Evolutionary conservation across 2,113 vertebrate species (phyloP).

Genomic region (Chamaea fasciata): DNA sequence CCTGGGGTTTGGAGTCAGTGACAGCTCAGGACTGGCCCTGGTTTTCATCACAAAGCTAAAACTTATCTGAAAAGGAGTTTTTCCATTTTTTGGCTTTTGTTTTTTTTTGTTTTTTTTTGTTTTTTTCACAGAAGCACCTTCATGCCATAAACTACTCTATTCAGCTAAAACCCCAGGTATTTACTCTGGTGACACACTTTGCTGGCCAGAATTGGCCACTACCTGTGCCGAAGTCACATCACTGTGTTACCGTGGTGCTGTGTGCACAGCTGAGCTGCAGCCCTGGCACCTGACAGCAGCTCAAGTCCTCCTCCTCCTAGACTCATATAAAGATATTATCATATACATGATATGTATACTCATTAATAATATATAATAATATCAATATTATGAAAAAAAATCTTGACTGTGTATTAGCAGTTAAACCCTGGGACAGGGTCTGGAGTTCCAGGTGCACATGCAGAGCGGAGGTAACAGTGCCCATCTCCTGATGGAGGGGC

Average conservation of each 20-base stretch:
- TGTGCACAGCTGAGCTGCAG: not conserved
- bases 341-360: not conserved
- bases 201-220: rapidly evolving
- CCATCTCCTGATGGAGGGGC: not conserved
- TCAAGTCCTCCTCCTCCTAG: rapidly evolving
- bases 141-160: not conserved
- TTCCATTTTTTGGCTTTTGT: not conserved
- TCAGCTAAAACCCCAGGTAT: not conserved
- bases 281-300: not conserved
- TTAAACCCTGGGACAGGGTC: not conserved
- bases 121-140: not conserved
- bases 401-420: not conserved
- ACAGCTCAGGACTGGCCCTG: not conserved
- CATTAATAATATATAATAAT: not conserved
- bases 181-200: not conserved
- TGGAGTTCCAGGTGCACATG: not conserved
- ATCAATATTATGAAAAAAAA: not conserved
- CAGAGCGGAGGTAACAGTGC: not conserved
- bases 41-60: not conserved
- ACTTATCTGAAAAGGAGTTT: not conserved
- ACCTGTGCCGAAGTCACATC: rapidly evolving
- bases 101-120: too few relatives aligned
- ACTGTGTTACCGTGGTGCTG: rapidly evolving
- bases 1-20: rapidly evolving
- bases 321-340: not conserved